Evolutionary conservation across 2,797 vertebrate genomes (phyloP).

Genomic region (Scleropages formosus): DNA sequence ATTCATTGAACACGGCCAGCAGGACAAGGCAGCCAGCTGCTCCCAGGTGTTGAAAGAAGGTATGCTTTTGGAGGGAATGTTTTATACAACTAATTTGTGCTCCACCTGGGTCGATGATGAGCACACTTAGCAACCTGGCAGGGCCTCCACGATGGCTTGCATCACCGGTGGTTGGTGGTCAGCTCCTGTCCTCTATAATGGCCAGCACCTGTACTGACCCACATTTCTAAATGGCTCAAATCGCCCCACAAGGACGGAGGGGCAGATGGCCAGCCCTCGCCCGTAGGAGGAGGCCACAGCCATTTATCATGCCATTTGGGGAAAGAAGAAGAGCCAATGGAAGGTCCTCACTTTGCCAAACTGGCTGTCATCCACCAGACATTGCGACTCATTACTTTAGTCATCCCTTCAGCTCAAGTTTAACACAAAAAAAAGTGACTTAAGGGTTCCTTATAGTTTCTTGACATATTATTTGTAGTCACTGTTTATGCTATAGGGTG

Average conservation of each 20-base stretch:
- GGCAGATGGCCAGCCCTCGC: slow-evolving; percentile 72
- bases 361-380: background rate
- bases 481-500: too few relatives aligned
- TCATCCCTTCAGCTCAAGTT: background rate
- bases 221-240: slow-evolving; percentile 64
- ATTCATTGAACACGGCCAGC: background rate
- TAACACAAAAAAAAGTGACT: background rate
- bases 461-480: too few relatives aligned
- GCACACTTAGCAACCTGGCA: slow-evolving; percentile 53
- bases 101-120: slow-evolving; percentile 54
- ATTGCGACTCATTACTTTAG: too few relatives aligned
- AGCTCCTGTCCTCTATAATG: slow-evolving; percentile 56
- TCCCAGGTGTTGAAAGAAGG: background rate
- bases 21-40: background rate
- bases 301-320: slow-evolving; percentile 71
- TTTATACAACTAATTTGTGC: slow-evolving; percentile 50
- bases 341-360: slow-evolving; percentile 51
- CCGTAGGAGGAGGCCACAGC: slow-evolving; percentile 66
- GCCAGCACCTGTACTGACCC: slow-evolving; percentile 67
- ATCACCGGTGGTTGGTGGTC: slow-evolving; percentile 54
- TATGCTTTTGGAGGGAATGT: slow-evolving; percentile 40
- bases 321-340: slow-evolving; percentile 61
- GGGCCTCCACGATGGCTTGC: slow-evolving; percentile 44
- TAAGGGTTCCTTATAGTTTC: background rate
- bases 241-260: slow-evolving; percentile 60